Percentiles rank a stretch among this genome's conserved stretches.
Evolutionary conservation across 2,888 invertebrate species (phyloP).

Genomic region (Hedya salicella): DNA sequence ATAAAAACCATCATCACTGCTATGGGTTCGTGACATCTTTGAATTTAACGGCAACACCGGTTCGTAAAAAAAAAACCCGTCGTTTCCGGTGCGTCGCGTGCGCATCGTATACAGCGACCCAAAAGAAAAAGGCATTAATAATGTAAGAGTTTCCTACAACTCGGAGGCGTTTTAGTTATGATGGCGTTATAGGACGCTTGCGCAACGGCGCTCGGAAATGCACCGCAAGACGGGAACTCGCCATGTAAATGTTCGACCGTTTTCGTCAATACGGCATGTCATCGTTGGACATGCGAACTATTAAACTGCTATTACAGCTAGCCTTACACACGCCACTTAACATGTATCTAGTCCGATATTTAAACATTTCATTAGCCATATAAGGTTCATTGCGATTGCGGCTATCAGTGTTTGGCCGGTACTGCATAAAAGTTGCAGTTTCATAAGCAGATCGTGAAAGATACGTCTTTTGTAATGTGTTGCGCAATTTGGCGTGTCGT

Average conservation of each 20-base stretch:
- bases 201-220: conserved; percentile 55
- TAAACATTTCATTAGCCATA: conserved; percentile 16
- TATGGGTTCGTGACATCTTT: conserved; percentile 45
- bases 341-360: conserved; percentile 25
- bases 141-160: neutral
- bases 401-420: conserved; percentile 5
- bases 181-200: conserved; percentile 48
- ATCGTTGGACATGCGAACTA: conserved; percentile 35
- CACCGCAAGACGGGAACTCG: conserved; percentile 59
- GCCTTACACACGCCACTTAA: conserved; percentile 12
- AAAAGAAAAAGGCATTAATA: neutral
- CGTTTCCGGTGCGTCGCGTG: conserved; percentile 67
- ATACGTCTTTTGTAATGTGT: conserved; percentile 38
- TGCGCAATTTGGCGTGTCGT: conserved; percentile 41
- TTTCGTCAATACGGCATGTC: conserved; percentile 41
- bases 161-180: neutral
- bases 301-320: conserved; percentile 28
- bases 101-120: conserved; percentile 50
- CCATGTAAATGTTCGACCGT: conserved; percentile 47
- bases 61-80: conserved; percentile 34
- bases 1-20: conserved; percentile 16
- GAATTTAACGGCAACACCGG: conserved; percentile 52
- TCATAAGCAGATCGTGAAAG: conserved; percentile 37
- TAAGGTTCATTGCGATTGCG: conserved; percentile 13
- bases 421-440: conserved; percentile 28